These are phyloP conservation scores for Brachypalpus laphriformis DNA, from an alignment of 2,888 invertebrate genomes.

Conservation along the genomic window DNA sequence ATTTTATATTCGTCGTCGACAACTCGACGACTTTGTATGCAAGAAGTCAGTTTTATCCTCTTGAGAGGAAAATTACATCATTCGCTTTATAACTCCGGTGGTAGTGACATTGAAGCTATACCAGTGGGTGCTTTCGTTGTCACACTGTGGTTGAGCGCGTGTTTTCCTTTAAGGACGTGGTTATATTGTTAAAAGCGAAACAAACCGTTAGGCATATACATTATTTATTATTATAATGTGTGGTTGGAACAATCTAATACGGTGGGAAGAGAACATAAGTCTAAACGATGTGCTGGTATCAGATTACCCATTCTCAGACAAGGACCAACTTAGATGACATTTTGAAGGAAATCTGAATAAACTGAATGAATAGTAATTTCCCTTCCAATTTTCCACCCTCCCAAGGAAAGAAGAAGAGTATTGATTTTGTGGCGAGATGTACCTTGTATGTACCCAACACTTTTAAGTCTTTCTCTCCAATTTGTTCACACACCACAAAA, in stretches of 20 bases:
- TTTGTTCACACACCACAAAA: neutral
- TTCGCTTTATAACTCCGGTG: slow-evolving; percentile 31
- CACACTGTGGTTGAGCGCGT: neutral
- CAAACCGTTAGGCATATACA: neutral
- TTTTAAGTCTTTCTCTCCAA: neutral
- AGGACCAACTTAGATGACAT: no score
- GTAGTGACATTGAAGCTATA: slow-evolving; percentile 5
- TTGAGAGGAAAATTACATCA: slow-evolving; percentile 46
- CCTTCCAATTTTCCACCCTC: neutral
- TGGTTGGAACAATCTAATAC: neutral
- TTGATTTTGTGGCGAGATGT: neutral
- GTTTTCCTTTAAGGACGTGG: neutral
- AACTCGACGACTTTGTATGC: slow-evolving; percentile 6
- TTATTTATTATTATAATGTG: neutral
- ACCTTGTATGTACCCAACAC: neutral
- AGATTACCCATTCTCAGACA: neutral
- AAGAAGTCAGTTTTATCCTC: slow-evolving; percentile 19
- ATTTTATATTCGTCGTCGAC: neutral
- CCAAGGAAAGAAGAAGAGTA: neutral
- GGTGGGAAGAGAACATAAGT: neutral
- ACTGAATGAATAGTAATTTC: neutral
- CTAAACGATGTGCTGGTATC: neutral
- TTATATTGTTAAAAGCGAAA: neutral
- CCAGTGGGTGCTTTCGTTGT: neutral
- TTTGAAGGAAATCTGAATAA: neutral